Evolutionary conservation across 2,888 invertebrate species (phyloP).

Genomic region (Clusia tigrina): DNA sequence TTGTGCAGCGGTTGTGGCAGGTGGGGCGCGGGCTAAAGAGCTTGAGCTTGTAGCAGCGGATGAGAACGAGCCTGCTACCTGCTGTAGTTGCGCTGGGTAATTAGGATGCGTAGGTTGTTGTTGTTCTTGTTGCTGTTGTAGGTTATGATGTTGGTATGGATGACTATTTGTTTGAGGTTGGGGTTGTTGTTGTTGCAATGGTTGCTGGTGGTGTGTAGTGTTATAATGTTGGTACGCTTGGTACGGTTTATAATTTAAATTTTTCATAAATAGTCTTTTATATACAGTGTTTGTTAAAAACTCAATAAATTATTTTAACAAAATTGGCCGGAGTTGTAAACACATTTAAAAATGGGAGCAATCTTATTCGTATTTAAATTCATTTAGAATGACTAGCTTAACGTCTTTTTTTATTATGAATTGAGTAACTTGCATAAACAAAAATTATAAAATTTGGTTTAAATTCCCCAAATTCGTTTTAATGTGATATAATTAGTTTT

Average conservation of each 20-base stretch:
- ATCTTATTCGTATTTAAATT: neutral
- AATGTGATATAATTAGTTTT: neutral
- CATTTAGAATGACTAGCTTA: conserved; percentile 38
- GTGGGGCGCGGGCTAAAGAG: conserved; percentile 29
- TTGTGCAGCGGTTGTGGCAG: conserved; percentile 21
- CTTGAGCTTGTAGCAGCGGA: conserved; percentile 36
- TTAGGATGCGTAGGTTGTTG: conserved; percentile 32
- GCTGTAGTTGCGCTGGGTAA: conserved; percentile 27
- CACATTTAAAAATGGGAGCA: neutral
- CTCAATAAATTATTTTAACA: neutral
- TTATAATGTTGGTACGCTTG: conserved; percentile 49
- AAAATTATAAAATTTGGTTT: conserved; percentile 41
- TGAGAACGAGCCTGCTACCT: conserved; percentile 17
- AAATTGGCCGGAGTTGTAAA: conserved; percentile 26
- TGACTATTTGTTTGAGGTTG: conserved; percentile 34
- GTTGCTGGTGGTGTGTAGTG: conserved; percentile 31
- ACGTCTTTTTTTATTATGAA: conserved; percentile 34
- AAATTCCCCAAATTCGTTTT: conserved; percentile 22
- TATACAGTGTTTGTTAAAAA: neutral
- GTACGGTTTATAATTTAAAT: conserved; percentile 52
- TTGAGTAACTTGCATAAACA: conserved; percentile 20
- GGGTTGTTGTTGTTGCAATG: conserved; percentile 30
- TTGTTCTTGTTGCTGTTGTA: conserved; percentile 21
- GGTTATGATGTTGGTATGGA: conserved; percentile 45
- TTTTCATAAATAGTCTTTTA: conserved; percentile 45